Evolutionary conservation across 2,113 vertebrate species (phyloP).

Genomic region (Hiodon alosoides): DNA sequence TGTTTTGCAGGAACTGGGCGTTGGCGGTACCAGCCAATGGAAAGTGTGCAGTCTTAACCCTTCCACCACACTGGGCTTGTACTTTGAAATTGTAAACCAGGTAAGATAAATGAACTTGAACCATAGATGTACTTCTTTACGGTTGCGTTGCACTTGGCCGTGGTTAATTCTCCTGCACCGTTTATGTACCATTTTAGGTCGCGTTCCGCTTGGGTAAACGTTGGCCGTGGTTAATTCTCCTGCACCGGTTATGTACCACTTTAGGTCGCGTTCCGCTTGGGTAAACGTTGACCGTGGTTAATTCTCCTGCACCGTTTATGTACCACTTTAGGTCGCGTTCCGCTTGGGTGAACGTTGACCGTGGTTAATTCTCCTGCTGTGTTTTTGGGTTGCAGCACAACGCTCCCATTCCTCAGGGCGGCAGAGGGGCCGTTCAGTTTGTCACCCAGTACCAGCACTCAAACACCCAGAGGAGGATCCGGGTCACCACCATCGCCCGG

Average conservation of each 20-base stretch:
- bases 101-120: constrained; percentile 46
- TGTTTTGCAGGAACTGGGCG: constrained; percentile 77
- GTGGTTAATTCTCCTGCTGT: neutral
- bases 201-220: too few species aligned
- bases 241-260: neutral
- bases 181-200: too few species aligned
- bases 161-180: too few species aligned
- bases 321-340: neutral
- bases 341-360: too few species aligned
- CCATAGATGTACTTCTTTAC: neutral
- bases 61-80: constrained; percentile 80
- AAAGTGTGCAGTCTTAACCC: constrained; percentile 86
- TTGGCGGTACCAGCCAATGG: constrained; percentile 90
- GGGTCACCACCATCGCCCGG: constrained; percentile 88
- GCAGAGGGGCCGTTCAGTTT: constrained; percentile 88
- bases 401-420: constrained; percentile 85
- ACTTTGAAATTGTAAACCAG: constrained; percentile 96
- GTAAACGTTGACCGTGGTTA: too few species aligned
- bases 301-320: neutral
- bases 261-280: neutral
- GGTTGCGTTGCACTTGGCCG: neutral
- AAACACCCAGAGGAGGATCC: constrained; percentile 81
- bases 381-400: constrained; percentile 74
- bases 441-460: constrained; percentile 95
- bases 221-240: neutral